A percentile compares a stretch with the other conserved stretches of the same genome.
Conservation (phyloP, 2,888 invertebrate species). For the Calliopum simillimum region DNA sequence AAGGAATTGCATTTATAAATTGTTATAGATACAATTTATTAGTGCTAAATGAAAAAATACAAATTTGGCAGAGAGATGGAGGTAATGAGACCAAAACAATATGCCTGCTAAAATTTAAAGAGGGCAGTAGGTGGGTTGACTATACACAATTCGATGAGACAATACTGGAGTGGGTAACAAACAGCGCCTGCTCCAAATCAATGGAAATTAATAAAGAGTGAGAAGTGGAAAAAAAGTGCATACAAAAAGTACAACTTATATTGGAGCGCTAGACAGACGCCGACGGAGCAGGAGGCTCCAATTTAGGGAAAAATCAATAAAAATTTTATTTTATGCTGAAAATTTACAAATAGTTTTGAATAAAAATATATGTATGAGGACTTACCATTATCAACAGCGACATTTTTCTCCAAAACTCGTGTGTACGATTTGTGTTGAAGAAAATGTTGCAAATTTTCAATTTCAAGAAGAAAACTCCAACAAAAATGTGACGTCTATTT, state of each 20-base stretch:
- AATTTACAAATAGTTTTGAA: background rate
- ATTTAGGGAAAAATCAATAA: conserved; percentile 42
- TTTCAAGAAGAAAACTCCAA: background rate
- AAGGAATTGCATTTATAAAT: conserved; percentile 44
- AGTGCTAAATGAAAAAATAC: background rate
- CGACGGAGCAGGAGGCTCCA: conserved; percentile 21
- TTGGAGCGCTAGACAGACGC: conserved; percentile 33
- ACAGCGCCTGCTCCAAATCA: conserved; percentile 35
- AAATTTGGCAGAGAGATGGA: too few species aligned
- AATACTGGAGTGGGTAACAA: conserved; percentile 20
- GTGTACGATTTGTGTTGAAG: background rate
- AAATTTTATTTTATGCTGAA: conserved; percentile 24
- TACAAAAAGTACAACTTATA: conserved; percentile 12
- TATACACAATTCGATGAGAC: background rate
- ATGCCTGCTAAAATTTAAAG: too few species aligned
- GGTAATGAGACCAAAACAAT: too few species aligned
- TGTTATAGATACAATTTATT: conserved; percentile 49
- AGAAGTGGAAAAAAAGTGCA: conserved; percentile 13
- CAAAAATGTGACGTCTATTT: background rate
- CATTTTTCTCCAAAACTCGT: conserved; percentile 20
- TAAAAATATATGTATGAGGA: too few species aligned
- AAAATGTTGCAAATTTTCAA: background rate
- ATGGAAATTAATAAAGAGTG: conserved; percentile 3
- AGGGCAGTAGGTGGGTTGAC: too few species aligned
- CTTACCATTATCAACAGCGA: conserved; percentile 34